phyloP scores from a whole-genome alignment of 2,113 vertebrate genomes.

The Apaloderma vittatum region DNA sequence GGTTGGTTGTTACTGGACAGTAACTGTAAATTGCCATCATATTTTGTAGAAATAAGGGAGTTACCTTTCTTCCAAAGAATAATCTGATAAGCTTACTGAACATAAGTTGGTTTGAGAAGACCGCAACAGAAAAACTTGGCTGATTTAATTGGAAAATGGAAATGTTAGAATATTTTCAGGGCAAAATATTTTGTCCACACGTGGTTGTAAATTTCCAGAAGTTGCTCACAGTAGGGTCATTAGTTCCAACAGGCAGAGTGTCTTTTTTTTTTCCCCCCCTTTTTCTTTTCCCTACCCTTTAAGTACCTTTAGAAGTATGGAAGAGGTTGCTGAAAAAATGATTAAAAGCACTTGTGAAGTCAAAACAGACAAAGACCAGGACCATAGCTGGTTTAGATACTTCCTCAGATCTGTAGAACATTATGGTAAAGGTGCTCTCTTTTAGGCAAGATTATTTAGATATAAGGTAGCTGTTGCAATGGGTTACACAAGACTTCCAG shows the following conservation, averaged over 20 bases:
- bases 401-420: not conserved
- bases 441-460: slow-evolving; percentile 1
- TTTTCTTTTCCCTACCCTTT: not conserved
- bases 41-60: not conserved
- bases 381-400: not conserved
- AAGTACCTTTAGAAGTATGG: not conserved
- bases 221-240: not conserved
- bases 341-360: not conserved
- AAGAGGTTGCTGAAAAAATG: not conserved
- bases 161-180: not conserved
- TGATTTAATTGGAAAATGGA: not conserved
- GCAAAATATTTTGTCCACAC: not conserved
- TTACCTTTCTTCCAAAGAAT: not conserved
- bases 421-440: not conserved
- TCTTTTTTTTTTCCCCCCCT: too few relatives aligned
- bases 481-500: slow-evolving; percentile 33
- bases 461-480: slow-evolving; percentile 26
- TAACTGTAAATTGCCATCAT: not conserved
- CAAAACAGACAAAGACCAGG: not conserved
- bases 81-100: not conserved
- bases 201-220: not conserved
- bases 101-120: not conserved
- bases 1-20: not conserved
- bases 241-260: not conserved
- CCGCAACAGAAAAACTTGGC: not conserved